These are phyloP conservation scores for Choloepus hoffmanni DNA, from an alignment of 2,113 vertebrate genomes.

Conservation along the genomic window DNA sequence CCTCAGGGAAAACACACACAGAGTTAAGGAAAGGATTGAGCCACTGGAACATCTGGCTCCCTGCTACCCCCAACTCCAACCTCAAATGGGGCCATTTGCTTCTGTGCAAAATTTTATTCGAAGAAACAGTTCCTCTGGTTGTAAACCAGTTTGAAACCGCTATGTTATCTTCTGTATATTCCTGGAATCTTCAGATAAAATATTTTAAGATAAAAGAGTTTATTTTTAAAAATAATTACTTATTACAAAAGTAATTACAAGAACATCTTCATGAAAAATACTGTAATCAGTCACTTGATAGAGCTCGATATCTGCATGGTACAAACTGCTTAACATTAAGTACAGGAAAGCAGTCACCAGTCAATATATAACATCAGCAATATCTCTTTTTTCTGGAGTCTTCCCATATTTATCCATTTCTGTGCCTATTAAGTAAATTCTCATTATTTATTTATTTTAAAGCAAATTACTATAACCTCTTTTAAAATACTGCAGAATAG, in stretches of 20 bases:
- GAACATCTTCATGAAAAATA: slow-evolving; percentile 14
- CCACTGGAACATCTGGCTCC: background rate
- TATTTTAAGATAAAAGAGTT: slow-evolving; percentile 46
- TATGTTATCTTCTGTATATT: background rate
- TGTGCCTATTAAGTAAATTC: background rate
- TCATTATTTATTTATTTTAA: slow-evolving; percentile 18
- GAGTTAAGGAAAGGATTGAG: background rate
- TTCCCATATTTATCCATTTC: background rate
- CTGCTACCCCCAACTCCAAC: background rate
- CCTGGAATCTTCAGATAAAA: slow-evolving; percentile 25
- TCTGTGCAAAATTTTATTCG: background rate
- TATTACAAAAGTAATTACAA: slow-evolving; percentile 14
- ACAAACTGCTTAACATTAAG: slow-evolving; percentile 41
- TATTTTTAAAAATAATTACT: slow-evolving; percentile 49
- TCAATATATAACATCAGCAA: background rate
- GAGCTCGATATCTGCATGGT: background rate
- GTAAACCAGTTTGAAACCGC: slow-evolving; percentile 4
- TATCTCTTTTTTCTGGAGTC: background rate
- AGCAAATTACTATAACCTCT: background rate
- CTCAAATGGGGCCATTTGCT: background rate
- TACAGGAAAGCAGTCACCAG: background rate
- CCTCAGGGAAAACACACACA: background rate
- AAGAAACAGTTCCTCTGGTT: background rate
- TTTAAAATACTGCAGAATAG: background rate
- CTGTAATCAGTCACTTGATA: background rate